Conservation (phyloP, 2,113 vertebrate species). For the Mus spicilegus region DNA sequence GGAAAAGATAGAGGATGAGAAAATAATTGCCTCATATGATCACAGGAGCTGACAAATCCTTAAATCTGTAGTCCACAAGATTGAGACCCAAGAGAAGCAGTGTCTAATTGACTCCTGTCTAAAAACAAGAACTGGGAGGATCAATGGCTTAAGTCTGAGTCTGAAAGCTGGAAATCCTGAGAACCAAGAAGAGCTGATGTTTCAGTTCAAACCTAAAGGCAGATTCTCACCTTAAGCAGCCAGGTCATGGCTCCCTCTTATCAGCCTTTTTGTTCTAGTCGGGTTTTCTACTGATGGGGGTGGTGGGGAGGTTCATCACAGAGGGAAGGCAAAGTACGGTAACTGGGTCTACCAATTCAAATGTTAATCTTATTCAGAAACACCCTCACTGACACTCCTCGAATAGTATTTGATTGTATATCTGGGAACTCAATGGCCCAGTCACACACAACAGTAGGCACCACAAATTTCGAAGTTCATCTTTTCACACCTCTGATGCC, state of each 20-base stretch:
- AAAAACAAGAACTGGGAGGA: neutral
- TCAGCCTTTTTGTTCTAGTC: slow-evolving; percentile 5
- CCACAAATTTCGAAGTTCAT: neutral
- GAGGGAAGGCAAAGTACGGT: neutral
- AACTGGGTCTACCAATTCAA: neutral
- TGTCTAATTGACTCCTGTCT: neutral
- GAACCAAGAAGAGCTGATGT: neutral
- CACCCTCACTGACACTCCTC: neutral
- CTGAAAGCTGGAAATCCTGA: neutral
- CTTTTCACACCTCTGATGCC: neutral
- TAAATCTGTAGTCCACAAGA: neutral
- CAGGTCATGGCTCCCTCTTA: neutral
- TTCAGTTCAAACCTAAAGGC: slow-evolving; percentile 23
- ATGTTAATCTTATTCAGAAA: slow-evolving; percentile 20
- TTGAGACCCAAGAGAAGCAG: neutral
- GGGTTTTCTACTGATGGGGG: neutral
- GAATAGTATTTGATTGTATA: neutral
- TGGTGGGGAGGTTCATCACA: neutral
- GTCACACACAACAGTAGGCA: neutral
- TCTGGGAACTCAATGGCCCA: neutral
- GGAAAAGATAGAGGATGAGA: neutral
- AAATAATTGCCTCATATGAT: neutral
- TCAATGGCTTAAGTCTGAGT: neutral
- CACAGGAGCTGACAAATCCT: neutral
- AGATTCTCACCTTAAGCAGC: neutral